Evolutionary conservation across 1,140 invertebrate genomes (phyloP).

Genomic region (Wasmannia auropunctata): DNA sequence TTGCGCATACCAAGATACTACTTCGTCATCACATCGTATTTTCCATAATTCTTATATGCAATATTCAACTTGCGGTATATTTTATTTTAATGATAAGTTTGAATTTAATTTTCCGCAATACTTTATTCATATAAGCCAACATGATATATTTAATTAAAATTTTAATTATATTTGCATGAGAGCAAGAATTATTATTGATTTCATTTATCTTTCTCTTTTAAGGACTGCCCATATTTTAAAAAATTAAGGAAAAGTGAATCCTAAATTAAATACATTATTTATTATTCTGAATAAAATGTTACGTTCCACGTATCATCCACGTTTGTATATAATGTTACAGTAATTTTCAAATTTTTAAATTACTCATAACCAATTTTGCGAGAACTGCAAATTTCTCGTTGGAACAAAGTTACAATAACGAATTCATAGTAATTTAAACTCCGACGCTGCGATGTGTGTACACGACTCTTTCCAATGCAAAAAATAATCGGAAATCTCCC

Average conservation of each 20-base stretch:
- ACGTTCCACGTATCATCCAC: neutral
- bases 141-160: no score
- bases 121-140: neutral
- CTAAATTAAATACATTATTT: neutral
- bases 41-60: neutral
- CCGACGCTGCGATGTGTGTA: neutral
- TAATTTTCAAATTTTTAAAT: constrained; percentile 36
- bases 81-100: neutral
- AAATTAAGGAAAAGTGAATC: neutral
- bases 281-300: neutral
- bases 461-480: constrained; percentile 56
- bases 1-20: neutral
- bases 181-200: neutral
- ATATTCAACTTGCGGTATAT: neutral
- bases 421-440: constrained; percentile 63
- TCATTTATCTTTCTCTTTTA: neutral
- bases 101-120: neutral
- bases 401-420: constrained; percentile 12
- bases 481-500: constrained; percentile 70
- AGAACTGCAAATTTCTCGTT: neutral
- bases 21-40: neutral
- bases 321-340: neutral
- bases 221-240: neutral
- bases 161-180: neutral
- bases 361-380: neutral